phyloP scores from a whole-genome alignment of 1,140 invertebrate species.

The Nasonia longicornis region DNA sequence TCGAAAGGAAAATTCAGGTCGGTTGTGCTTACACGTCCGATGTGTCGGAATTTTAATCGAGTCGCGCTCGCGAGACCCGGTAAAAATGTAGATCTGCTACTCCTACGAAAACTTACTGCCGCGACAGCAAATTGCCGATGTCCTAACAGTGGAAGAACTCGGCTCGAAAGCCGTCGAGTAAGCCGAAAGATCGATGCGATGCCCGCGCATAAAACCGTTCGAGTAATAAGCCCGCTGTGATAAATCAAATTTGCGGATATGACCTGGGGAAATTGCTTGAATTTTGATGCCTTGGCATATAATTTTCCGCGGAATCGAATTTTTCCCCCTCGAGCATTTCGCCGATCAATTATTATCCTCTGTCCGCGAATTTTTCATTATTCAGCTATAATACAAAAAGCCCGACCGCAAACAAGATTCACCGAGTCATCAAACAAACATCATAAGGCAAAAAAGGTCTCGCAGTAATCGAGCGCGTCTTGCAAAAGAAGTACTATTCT shows the following conservation, averaged over 20 bases:
- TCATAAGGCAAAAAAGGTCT: not conserved
- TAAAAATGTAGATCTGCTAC: not conserved
- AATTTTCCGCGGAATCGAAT: not conserved
- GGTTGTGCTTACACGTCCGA: not conserved
- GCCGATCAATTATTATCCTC: not conserved
- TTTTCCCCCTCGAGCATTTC: too few relatives aligned
- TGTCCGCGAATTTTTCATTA: too few relatives aligned
- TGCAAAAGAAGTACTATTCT: not conserved
- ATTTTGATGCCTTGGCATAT: not conserved
- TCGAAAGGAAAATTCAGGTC: too few relatives aligned
- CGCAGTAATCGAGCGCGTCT: too few relatives aligned
- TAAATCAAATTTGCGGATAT: not conserved
- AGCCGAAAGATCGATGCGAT: constrained; percentile 20
- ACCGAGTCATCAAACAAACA: too few relatives aligned
- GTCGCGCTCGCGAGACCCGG: not conserved
- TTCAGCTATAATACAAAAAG: too few relatives aligned
- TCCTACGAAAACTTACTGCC: constrained; percentile 1
- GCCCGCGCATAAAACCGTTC: not conserved
- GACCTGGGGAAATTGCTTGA: not conserved
- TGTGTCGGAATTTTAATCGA: not conserved
- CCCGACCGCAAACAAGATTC: too few relatives aligned
- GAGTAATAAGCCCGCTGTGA: not conserved
- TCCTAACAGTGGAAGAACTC: not conserved
- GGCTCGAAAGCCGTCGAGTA: constrained; percentile 12
- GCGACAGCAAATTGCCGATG: constrained; percentile 14